These are phyloP conservation scores for Piscicola geometra DNA, from an alignment of 2,888 invertebrate species.

Conservation along the genomic window DNA sequence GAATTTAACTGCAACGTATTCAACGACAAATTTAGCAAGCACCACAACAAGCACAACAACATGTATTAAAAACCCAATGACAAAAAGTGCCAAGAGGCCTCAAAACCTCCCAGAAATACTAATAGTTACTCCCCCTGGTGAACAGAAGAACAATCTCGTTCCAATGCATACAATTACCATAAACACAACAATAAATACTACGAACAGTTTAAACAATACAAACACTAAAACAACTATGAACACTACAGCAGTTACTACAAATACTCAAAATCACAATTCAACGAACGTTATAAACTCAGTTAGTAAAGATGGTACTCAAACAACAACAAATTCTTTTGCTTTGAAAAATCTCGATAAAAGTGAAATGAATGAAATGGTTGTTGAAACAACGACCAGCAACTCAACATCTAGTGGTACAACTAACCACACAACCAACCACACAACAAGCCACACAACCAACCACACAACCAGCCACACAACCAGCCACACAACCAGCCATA, in stretches of 20 bases:
- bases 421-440: not conserved
- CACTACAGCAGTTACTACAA: constrained; percentile 4
- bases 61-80: not conserved
- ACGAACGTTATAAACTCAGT: not conserved
- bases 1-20: not conserved
- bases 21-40: not conserved
- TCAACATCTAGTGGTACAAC: not conserved
- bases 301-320: no score
- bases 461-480: not conserved
- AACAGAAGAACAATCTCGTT: no score
- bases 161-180: not conserved
- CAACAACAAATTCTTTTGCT: not conserved
- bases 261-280: not conserved
- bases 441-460: not conserved
- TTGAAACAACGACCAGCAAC: no score
- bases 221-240: not conserved
- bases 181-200: not conserved
- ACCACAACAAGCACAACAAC: not conserved
- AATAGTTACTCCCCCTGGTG: no score
- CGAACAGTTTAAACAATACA: not conserved
- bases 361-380: not conserved
- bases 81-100: not conserved
- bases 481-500: not conserved
- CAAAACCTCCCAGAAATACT: no score
- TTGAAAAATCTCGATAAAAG: not conserved